Percentiles rank a stretch among this genome's conserved stretches.
phyloP scores from a whole-genome alignment of 2,888 invertebrate species.

The Anticlea derivata region DNA sequence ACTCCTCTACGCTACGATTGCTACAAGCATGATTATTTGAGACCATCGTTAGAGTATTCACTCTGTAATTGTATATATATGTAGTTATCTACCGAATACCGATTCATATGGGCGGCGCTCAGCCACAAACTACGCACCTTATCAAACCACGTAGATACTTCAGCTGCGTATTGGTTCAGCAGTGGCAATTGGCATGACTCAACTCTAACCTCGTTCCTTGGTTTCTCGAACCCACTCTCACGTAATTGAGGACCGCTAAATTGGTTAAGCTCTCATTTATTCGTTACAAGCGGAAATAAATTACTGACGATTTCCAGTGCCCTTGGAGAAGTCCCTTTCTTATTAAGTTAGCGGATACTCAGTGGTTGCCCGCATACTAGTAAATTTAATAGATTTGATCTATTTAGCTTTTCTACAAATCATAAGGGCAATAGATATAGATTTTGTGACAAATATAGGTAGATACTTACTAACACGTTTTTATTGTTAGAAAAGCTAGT shows the following conservation, averaged over 20 bases:
- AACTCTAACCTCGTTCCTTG: slow-evolving; percentile 4
- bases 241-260: slow-evolving; percentile 62
- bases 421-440: not conserved
- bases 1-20: too few species aligned
- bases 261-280: slow-evolving; percentile 64
- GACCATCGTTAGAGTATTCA: too few species aligned
- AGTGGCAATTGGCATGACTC: not conserved
- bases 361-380: not conserved
- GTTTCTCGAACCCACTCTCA: slow-evolving; percentile 40
- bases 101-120: not conserved
- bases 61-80: too few species aligned
- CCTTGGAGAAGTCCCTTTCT: slow-evolving; percentile 43
- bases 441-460: not conserved
- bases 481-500: too few species aligned
- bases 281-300: slow-evolving; percentile 60
- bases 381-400: not conserved
- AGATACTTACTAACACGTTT: too few species aligned
- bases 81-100: too few species aligned
- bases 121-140: not conserved
- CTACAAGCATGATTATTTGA: too few species aligned
- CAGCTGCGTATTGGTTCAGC: slow-evolving; percentile 1
- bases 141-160: not conserved
- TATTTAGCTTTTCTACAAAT: not conserved
- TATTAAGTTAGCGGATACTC: slow-evolving; percentile 52
- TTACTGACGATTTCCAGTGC: slow-evolving; percentile 58